Base-by-base conservation (phyloP, 2,113 vertebrate genomes). In the Oryzias celebensis region DNA sequence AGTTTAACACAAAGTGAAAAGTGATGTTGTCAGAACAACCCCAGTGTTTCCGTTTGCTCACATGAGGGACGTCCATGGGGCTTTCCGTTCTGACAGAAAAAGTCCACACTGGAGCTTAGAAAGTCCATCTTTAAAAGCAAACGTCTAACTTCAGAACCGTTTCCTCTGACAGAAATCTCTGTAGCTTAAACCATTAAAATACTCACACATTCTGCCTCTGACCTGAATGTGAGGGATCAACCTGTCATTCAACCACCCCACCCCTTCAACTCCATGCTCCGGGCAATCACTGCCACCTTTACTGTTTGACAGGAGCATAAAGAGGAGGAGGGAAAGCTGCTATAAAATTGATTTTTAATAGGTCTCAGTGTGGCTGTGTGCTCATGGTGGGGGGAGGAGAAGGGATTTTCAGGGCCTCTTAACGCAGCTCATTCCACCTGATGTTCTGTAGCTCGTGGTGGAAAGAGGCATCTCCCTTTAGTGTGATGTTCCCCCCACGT, bases 301-400 rank as follows among this genome's bases (percentile, higher is more conserved):
- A 65, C 69, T 85, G 81, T 83, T 85, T 66, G 83, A 81, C 53
- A 64, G 73, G 72, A 88, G 88, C 77, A 81, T 75, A 81, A 85
- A 84, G 75, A 73, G 60, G 78, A 36, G 71, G 14, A 7, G 31
- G 68, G 63, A 80, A 70, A 75, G 72, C 43, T 47, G 73, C 77
- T 71, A 83, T 86, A 80, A 89, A 89, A 89, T 90, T 42, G 80
- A 87, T 88, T 90, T 88, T 89, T 83, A 88, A 89, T 90, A 83
- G 77, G 63, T 82, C 80, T 85, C 77, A 65, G 63, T 68, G 20
- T 58, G 52, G 54, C 50, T 65, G 45, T 50, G 44, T 57, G 43
- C 15, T 31, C 18, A 52, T 7, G 52, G 51, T 36, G 54, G 71
- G 41, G 69, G 28, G 20, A 52, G 42, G 52, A 0, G 0, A 24